A percentile compares a stretch with the other conserved stretches of the same genome.
Evolutionary conservation across 2,113 vertebrate species (phyloP).

Genomic region (Rhinichthys klamathensis): DNA sequence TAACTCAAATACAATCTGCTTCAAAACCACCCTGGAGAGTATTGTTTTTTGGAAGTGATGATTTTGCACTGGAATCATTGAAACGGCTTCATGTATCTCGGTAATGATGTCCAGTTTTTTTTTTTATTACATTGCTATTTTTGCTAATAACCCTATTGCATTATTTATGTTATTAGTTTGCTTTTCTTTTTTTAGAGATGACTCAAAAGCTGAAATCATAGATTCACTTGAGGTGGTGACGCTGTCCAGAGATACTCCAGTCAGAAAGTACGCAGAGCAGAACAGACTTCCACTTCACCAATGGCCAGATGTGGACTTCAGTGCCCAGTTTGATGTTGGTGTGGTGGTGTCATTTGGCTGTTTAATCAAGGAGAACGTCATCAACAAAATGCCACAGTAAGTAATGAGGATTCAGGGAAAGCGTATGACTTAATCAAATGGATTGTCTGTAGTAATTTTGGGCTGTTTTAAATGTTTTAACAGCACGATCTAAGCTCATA

Average conservation of each 20-base stretch:
- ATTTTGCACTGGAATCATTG: slow-evolving; percentile 83
- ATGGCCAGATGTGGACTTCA: slow-evolving; percentile 81
- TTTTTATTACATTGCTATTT: not conserved
- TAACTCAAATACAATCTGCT: slow-evolving; percentile 15
- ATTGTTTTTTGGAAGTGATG: slow-evolving; percentile 90
- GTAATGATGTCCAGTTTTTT: slow-evolving; percentile 63
- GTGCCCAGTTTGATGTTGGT: slow-evolving; percentile 85
- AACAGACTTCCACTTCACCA: slow-evolving; percentile 78
- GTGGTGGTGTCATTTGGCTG: slow-evolving; percentile 94
- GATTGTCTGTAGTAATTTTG: not conserved
- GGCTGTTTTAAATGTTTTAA: not conserved
- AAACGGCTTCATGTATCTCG: slow-evolving; percentile 77
- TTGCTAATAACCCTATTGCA: not conserved
- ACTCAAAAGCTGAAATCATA: slow-evolving; percentile 65
- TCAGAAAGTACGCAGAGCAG: slow-evolving; percentile 80
- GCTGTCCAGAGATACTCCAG: slow-evolving; percentile 76
- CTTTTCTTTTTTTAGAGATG: slow-evolving; percentile 64
- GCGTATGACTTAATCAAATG: not conserved
- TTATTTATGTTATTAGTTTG: not conserved
- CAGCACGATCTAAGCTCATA: not conserved
- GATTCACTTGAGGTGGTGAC: slow-evolving; percentile 88
- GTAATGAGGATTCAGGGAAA: slow-evolving; percentile 48
- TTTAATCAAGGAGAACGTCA: slow-evolving; percentile 86
- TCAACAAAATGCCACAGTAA: slow-evolving; percentile 91
- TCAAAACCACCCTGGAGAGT: slow-evolving; percentile 82